Conservation (phyloP, 2,113 vertebrate genomes). For the Mesoclemmys tuberculata region DNA sequence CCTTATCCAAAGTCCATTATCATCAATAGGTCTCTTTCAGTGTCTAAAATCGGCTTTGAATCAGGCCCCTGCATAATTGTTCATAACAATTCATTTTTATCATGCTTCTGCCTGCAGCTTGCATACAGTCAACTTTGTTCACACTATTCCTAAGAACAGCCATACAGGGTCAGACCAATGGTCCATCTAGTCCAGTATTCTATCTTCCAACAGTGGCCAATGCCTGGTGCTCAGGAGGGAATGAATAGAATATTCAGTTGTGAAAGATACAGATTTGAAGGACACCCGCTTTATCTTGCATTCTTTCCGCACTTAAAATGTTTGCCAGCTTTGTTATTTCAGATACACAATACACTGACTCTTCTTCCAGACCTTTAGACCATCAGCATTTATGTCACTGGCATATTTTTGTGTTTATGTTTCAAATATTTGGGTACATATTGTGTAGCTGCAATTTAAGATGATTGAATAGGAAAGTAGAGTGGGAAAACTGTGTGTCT, state of each 20-base stretch:
- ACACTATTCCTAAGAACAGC: neutral
- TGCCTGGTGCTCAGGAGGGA: too few relatives aligned
- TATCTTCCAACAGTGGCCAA: too few relatives aligned
- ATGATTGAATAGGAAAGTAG: neutral
- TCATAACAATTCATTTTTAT: neutral
- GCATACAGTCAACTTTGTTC: neutral
- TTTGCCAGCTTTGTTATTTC: constrained; percentile 17
- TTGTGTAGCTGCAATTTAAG: neutral
- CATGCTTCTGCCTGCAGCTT: neutral
- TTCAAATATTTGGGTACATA: neutral
- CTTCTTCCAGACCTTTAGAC: constrained; percentile 16
- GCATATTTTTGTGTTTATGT: neutral
- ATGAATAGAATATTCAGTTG: neutral
- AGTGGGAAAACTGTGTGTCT: neutral
- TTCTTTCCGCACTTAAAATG: constrained; percentile 21
- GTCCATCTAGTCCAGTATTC: too few relatives aligned
- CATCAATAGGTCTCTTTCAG: neutral
- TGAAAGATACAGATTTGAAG: constrained; percentile 33
- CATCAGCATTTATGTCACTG: neutral
- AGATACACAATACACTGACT: constrained; percentile 10
- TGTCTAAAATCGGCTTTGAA: neutral
- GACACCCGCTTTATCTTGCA: neutral
- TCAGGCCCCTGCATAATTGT: neutral
- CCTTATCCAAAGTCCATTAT: neutral
- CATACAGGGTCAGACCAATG: too few relatives aligned